A percentile compares a stretch with the other conserved stretches of the same genome.
Conservation (phyloP, 1,140 invertebrate genomes). For the Bursaphelenchus mucronatus region DNA sequence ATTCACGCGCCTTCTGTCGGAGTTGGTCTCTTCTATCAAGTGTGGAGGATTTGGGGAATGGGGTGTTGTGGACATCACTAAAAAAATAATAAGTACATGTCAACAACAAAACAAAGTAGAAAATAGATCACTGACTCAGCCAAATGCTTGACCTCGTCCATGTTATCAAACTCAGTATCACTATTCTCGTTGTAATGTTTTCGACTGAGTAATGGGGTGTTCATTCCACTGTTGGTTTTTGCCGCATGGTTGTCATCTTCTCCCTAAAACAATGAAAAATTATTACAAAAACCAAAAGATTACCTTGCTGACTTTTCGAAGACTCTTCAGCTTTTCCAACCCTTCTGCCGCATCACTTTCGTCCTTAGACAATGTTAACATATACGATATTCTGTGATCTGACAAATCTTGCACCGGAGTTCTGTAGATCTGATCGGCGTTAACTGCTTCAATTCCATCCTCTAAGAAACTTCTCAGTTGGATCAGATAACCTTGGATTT, state of each 20-base stretch:
- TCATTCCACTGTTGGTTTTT: neutral
- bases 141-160: neutral
- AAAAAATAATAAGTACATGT: neutral
- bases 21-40: neutral
- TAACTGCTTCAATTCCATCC: neutral
- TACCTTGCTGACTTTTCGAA: constrained; percentile 3
- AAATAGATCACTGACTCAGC: neutral
- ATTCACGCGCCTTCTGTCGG: neutral
- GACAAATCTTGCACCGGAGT: neutral
- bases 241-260: neutral
- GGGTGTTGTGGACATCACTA: neutral
- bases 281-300: neutral
- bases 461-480: constrained; percentile 5
- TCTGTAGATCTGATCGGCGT: neutral
- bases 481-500: constrained; percentile 18
- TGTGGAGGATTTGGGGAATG: neutral
- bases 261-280: neutral
- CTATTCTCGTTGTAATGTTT: neutral
- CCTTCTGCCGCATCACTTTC: constrained; percentile 7
- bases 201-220: no score
- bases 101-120: neutral
- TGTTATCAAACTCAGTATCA: neutral
- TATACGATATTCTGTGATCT: constrained; percentile 10
- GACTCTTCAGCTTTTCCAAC: constrained; percentile 1
- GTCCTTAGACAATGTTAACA: constrained; percentile 16